These are phyloP conservation scores for Valencia hispanica DNA, from an alignment of 2,797 vertebrate genomes.

Conservation along the genomic window DNA sequence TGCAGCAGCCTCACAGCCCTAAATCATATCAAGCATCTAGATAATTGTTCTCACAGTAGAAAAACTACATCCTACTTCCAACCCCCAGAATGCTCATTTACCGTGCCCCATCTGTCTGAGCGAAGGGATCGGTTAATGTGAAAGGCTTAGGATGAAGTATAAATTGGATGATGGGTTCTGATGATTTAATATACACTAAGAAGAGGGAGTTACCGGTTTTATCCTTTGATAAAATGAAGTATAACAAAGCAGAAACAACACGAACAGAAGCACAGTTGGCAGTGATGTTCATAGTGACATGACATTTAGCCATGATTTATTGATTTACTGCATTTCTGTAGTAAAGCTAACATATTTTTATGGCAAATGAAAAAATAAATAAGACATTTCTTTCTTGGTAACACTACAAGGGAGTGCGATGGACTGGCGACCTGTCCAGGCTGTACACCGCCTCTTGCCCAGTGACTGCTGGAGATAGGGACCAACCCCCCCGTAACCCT, in stretches of 20 bases:
- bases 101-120: constrained; percentile 16
- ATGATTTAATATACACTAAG: constrained; percentile 35
- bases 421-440: too few species aligned
- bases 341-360: not conserved
- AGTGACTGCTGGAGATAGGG: too few species aligned
- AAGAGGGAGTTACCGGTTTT: constrained; percentile 10
- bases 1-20: constrained; percentile 49
- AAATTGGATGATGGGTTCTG: constrained; percentile 43
- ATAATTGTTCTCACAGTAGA: constrained; percentile 73
- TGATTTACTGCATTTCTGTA: constrained; percentile 7
- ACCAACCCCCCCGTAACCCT: too few species aligned
- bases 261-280: constrained; percentile 4
- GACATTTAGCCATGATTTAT: constrained; percentile 12
- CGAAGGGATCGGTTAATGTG: constrained; percentile 16
- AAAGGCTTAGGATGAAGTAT: constrained; percentile 26
- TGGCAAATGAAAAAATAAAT: not conserved
- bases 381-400: not conserved
- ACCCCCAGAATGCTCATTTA: constrained; percentile 20
- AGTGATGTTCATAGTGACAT: constrained; percentile 9
- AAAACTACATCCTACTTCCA: constrained; percentile 36
- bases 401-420: not conserved
- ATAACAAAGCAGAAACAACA: constrained; percentile 32
- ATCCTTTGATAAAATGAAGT: constrained; percentile 22
- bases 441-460: too few species aligned
- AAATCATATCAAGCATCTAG: constrained; percentile 72